Conservation (phyloP, 2,888 invertebrate genomes). For the Cataglyphis livida region DNA sequence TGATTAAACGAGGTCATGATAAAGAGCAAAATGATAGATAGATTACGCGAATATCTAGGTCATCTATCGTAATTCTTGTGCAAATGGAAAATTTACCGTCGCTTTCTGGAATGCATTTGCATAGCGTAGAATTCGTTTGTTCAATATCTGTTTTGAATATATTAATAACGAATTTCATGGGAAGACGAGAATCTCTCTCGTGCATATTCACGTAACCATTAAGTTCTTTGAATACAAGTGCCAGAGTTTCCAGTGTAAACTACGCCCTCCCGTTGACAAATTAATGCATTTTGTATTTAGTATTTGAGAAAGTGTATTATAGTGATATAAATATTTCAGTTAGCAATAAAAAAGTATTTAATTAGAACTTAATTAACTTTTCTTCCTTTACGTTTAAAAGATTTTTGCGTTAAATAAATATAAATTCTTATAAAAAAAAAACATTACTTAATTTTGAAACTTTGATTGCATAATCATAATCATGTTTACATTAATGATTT, state of each 20-base stretch:
- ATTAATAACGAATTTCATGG: constrained; percentile 82
- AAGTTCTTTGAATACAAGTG: constrained; percentile 68
- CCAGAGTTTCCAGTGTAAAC: constrained; percentile 17
- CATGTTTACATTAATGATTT: background rate
- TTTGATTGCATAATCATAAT: background rate
- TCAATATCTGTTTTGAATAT: constrained; percentile 80
- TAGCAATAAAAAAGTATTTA: background rate
- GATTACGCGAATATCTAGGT: constrained; percentile 40
- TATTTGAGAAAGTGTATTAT: background rate
- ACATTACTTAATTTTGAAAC: background rate
- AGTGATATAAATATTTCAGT: background rate
- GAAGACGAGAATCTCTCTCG: constrained; percentile 64
- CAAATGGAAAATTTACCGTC: constrained; percentile 54
- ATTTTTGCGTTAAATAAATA: background rate
- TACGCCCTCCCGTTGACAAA: constrained; percentile 48
- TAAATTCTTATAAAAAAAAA: background rate
- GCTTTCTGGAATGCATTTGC: constrained; percentile 71
- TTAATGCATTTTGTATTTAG: background rate
- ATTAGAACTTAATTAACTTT: background rate
- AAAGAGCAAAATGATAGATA: constrained; percentile 30
- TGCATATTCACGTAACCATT: constrained; percentile 80
- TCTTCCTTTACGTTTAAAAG: background rate
- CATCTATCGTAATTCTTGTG: constrained; percentile 43
- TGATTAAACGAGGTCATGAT: constrained; percentile 16
- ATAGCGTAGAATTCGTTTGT: constrained; percentile 79